These are phyloP conservation scores for Lampris megalopsis DNA, from an alignment of 2,113 vertebrate species.

Conservation along the genomic window DNA sequence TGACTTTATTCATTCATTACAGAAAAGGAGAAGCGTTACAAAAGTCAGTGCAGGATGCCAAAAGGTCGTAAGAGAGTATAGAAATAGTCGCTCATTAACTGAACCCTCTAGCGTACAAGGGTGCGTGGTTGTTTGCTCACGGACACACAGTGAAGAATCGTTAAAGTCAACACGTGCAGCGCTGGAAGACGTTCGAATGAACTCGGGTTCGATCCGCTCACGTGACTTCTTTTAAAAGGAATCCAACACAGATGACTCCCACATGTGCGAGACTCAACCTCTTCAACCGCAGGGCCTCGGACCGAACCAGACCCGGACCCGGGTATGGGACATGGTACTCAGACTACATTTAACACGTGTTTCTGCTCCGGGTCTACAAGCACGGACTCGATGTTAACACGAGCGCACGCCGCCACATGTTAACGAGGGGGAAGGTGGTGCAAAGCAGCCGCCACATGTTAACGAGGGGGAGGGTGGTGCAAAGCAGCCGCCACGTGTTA, in stretches of 20 bases:
- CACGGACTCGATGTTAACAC: no score
- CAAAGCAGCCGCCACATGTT: no score
- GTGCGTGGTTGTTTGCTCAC: slow-evolving; percentile 7
- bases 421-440: no score
- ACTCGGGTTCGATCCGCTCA: background rate
- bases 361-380: no score
- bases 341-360: no score
- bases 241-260: background rate
- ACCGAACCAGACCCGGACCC: background rate
- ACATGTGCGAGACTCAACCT: background rate
- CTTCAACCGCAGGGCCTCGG: no score
- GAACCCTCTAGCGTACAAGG: slow-evolving; percentile 33
- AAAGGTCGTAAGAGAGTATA: slow-evolving; percentile 36
- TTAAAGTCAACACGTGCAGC: slow-evolving; percentile 44
- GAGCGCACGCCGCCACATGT: no score
- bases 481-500: no score
- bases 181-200: slow-evolving; percentile 1
- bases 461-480: no score
- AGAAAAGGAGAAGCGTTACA: slow-evolving; percentile 69
- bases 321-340: no score
- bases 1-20: slow-evolving; percentile 66
- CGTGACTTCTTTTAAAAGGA: slow-evolving; percentile 7
- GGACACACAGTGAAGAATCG: slow-evolving; percentile 42
- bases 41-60: slow-evolving; percentile 66
- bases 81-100: slow-evolving; percentile 39